Evolutionary conservation across 2,888 invertebrate genomes (phyloP).

Genomic region (Drosophila algonquin): DNA sequence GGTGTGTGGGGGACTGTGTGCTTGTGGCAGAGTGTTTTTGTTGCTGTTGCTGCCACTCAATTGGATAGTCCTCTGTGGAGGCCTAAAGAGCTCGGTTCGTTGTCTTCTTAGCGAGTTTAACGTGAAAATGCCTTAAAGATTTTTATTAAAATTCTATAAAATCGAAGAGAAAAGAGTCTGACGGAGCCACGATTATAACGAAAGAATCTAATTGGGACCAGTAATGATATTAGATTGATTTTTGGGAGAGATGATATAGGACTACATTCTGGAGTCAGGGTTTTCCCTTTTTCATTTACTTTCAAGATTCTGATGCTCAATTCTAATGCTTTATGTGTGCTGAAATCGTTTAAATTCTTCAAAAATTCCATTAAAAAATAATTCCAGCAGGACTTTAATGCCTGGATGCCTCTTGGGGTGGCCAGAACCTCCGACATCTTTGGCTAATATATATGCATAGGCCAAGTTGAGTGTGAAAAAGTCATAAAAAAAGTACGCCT

Average conservation of each 20-base stretch:
- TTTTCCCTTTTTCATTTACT: too few relatives aligned
- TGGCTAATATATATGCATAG: conserved; percentile 38
- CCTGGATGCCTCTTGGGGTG: neutral
- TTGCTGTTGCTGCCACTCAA: conserved; percentile 45
- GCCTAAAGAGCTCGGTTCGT: conserved; percentile 18
- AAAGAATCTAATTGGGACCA: neutral
- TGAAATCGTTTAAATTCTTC: neutral
- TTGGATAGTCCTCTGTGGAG: conserved; percentile 5
- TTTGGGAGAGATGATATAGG: neutral
- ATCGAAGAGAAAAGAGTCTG: too few relatives aligned
- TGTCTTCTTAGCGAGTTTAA: conserved; percentile 21
- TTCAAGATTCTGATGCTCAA: too few relatives aligned
- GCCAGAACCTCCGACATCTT: conserved; percentile 12
- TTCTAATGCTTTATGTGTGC: neutral
- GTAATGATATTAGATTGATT: neutral
- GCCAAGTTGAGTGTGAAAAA: conserved; percentile 57
- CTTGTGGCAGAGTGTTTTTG: conserved; percentile 21
- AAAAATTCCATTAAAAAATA: neutral
- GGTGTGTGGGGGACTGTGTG: conserved; percentile 1
- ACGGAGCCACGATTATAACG: neutral
- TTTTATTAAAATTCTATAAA: neutral
- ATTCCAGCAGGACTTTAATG: conserved; percentile 12
- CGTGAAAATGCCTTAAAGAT: neutral
- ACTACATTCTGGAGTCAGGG: neutral
- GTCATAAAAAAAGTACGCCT: conserved; percentile 51